Percentiles rank a stretch among this genome's conserved stretches.
Conservation (phyloP, 2,113 vertebrate species). For the Campylorhamphus procurvoides region DNA sequence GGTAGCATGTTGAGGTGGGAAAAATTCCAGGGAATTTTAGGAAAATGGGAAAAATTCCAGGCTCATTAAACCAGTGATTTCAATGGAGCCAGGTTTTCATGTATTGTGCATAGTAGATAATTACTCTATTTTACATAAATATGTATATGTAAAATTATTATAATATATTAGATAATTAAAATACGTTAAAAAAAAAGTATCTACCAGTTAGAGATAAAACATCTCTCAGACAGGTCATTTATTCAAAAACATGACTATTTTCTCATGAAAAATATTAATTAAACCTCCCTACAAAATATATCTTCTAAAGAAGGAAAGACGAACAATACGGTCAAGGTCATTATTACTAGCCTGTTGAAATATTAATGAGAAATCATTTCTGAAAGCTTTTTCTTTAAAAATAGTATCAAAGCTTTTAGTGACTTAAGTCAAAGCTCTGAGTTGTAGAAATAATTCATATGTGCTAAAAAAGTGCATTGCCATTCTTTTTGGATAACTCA, state of each 20-base stretch:
- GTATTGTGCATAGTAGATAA: background rate
- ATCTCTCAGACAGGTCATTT: background rate
- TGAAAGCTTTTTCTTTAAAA: background rate
- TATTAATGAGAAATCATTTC: background rate
- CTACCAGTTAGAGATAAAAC: background rate
- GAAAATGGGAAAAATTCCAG: background rate
- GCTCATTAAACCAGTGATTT: background rate
- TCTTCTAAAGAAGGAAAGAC: background rate
- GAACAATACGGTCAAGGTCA: background rate
- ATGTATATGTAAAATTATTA: no score
- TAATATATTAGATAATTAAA: background rate
- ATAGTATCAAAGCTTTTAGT: background rate
- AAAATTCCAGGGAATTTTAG: background rate
- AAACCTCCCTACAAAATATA: background rate
- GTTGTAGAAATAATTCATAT: background rate
- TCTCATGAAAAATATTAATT: background rate
- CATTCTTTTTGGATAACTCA: background rate
- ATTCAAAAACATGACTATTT: background rate
- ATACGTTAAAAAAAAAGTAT: background rate
- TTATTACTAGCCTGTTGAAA: background rate
- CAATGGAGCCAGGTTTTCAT: background rate
- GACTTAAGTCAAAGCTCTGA: background rate
- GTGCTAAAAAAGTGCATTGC: background rate
- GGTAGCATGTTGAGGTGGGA: background rate
- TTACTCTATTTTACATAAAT: background rate